Percentiles rank a stretch among this genome's conserved stretches.
Evolutionary conservation across 2,113 vertebrate genomes (phyloP).

Genomic region (Ptilonorhynchus violaceus): DNA sequence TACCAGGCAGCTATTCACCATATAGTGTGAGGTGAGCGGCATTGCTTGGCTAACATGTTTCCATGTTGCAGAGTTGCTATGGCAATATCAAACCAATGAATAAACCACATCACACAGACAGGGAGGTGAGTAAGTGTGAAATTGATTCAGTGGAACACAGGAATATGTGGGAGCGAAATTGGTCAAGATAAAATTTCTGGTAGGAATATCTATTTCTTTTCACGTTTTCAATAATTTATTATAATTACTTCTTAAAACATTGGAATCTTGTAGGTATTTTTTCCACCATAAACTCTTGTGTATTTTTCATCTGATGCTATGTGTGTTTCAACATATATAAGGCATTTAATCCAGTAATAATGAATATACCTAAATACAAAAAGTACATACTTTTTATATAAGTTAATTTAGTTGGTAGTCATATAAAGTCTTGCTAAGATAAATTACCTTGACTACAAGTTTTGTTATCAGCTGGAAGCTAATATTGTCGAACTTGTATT

Average conservation of each 20-base stretch:
- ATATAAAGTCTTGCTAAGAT: neutral
- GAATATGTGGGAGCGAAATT: slow-evolving; percentile 75
- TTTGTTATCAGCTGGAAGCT: neutral
- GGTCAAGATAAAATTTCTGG: slow-evolving; percentile 75
- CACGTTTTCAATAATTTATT: neutral
- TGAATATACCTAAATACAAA: neutral
- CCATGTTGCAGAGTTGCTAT: slow-evolving; percentile 87
- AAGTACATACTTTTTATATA: neutral
- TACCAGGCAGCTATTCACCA: neutral
- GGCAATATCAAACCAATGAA: slow-evolving; percentile 89
- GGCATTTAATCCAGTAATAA: neutral
- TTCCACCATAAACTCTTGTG: neutral
- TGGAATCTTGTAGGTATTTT: neutral
- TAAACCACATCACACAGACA: slow-evolving; percentile 87
- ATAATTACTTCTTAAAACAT: neutral
- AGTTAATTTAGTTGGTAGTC: neutral
- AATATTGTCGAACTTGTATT: neutral
- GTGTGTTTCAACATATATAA: neutral
- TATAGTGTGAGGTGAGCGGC: slow-evolving; percentile 53
- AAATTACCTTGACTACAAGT: neutral
- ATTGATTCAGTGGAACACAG: slow-evolving; percentile 86
- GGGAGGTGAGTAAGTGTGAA: slow-evolving; percentile 92
- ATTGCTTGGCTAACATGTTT: slow-evolving; percentile 64
- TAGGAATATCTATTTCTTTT: slow-evolving; percentile 71
- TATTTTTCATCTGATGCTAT: neutral